Evolutionary conservation across 2,797 vertebrate species (phyloP).

Genomic region (Telmatherina bonti): DNA sequence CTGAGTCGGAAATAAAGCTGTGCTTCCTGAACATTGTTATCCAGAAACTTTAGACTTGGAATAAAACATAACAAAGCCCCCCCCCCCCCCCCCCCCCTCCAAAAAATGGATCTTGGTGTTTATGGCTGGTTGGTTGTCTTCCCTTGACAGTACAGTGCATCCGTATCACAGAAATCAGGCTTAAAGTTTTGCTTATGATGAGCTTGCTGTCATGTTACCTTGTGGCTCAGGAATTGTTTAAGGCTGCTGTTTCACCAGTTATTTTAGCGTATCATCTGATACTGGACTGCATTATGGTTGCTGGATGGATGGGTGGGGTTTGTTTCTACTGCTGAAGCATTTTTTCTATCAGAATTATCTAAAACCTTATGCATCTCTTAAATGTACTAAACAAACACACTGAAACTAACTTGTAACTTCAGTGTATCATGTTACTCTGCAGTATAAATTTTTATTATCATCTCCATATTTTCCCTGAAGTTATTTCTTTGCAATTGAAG

Average conservation of each 20-base stretch:
- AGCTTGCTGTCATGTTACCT: constrained; percentile 38
- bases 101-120: constrained; percentile 3
- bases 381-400: not conserved
- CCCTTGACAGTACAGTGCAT: constrained; percentile 15
- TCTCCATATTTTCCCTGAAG: not conserved
- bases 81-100: too few relatives aligned
- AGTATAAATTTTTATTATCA: not conserved
- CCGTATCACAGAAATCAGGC: constrained; percentile 19
- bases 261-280: constrained; percentile 11
- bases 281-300: constrained; percentile 26
- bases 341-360: not conserved
- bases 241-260: constrained; percentile 4
- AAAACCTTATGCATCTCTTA: not conserved
- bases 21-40: constrained; percentile 41
- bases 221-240: constrained; percentile 13
- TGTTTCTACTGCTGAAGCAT: not conserved
- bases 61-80: not conserved
- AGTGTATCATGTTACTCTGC: not conserved
- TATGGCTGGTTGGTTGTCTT: constrained; percentile 7
- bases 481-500: not conserved
- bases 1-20: constrained; percentile 1
- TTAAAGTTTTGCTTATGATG: constrained; percentile 18
- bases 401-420: not conserved
- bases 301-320: constrained; percentile 19
- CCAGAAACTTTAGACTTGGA: not conserved